Percentiles rank a stretch among this genome's conserved stretches.
Evolutionary conservation across 2,888 invertebrate genomes (phyloP).

Genomic region (Cantharis rustica): DNA sequence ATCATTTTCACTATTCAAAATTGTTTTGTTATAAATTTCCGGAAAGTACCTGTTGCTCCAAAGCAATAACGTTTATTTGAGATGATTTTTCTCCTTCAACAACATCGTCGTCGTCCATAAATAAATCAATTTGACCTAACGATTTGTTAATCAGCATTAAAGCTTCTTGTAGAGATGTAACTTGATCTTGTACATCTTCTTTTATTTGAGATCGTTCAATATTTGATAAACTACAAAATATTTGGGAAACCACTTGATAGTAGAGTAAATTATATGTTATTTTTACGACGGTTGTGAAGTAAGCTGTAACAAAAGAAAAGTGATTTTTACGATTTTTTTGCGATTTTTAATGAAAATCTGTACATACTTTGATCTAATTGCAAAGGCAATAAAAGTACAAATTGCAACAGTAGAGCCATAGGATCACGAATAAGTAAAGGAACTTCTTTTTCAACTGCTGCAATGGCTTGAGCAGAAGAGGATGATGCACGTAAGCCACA

Average conservation of each 20-base stretch:
- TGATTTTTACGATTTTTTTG: no score
- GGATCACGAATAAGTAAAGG: conserved; percentile 89
- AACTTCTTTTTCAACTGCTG: conserved; percentile 64
- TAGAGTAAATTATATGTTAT: conserved; percentile 87
- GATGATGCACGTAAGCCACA: conserved; percentile 55
- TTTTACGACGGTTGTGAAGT: conserved; percentile 86
- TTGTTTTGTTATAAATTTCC: background rate
- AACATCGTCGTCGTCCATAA: conserved; percentile 63
- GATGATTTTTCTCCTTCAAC: conserved; percentile 30
- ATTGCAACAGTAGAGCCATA: conserved; percentile 82
- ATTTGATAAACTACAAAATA: conserved; percentile 71
- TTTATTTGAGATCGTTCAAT: conserved; percentile 63
- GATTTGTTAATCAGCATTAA: conserved; percentile 57
- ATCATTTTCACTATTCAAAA: background rate
- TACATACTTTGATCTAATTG: conserved; percentile 84
- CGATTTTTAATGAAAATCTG: background rate
- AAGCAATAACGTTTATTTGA: conserved; percentile 51
- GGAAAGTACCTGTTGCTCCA: conserved; percentile 54
- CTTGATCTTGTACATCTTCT: conserved; percentile 38
- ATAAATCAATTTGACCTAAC: conserved; percentile 63
- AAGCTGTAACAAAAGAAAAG: conserved; percentile 65
- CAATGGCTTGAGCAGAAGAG: conserved; percentile 45
- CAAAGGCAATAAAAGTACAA: conserved; percentile 82
- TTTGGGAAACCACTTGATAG: conserved; percentile 85
- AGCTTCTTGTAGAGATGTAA: conserved; percentile 53